A percentile compares a stretch with the other conserved stretches of the same genome.
These are phyloP conservation scores for Trogon surrucura DNA, from an alignment of 2,113 vertebrate species.

Conservation along the genomic window DNA sequence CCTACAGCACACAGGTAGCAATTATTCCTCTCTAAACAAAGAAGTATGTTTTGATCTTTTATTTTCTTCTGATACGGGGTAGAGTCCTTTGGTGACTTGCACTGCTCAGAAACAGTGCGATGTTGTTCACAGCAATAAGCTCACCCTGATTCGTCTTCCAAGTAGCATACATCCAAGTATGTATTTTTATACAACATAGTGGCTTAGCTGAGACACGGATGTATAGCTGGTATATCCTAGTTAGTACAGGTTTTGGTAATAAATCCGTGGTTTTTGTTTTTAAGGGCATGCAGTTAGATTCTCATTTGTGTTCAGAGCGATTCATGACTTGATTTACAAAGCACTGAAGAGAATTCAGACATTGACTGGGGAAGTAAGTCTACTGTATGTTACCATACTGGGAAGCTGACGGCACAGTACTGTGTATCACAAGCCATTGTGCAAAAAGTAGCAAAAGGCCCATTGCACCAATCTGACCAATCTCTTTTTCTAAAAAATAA, in stretches of 20 bases:
- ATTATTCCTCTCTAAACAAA: background rate
- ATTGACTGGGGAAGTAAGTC: background rate
- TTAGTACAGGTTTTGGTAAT: background rate
- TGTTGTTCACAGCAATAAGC: background rate
- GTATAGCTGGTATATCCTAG: background rate
- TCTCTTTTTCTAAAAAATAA: background rate
- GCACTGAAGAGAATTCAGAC: background rate
- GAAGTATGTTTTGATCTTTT: background rate
- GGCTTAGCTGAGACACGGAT: background rate
- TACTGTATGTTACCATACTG: background rate
- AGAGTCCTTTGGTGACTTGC: background rate
- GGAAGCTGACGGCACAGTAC: background rate
- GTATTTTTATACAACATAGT: background rate
- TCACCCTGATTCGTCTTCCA: background rate
- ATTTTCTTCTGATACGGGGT: background rate
- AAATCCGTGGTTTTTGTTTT: background rate
- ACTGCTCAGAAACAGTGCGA: background rate
- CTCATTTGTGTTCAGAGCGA: background rate
- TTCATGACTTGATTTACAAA: background rate
- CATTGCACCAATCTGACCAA: background rate
- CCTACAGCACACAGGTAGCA: background rate
- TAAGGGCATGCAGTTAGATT: background rate
- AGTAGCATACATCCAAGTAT: background rate
- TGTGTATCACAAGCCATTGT: background rate
- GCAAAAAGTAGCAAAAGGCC: background rate